These are phyloP conservation scores for Drosophila ironensis DNA, from an alignment of 1,140 invertebrate genomes.

Conservation along the genomic window DNA sequence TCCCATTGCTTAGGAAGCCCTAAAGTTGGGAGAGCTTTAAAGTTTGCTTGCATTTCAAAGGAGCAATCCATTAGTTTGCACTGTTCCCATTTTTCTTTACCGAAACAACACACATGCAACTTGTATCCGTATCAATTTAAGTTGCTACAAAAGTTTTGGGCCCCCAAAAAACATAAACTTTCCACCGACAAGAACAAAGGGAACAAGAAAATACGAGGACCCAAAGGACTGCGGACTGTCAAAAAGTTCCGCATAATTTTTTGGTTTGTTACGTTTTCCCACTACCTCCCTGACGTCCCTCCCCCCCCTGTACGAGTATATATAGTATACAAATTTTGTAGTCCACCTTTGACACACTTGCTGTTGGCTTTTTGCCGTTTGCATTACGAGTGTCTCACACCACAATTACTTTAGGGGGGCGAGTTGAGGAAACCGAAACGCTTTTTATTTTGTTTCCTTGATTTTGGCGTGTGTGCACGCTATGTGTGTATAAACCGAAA, in stretches of 20 bases:
- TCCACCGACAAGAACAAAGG: slow-evolving; percentile 32
- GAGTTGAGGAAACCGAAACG: slow-evolving; percentile 28
- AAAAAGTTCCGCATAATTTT: slow-evolving; percentile 62
- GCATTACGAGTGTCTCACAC: slow-evolving; percentile 12
- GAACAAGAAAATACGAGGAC: slow-evolving; percentile 2
- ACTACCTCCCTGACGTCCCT: no score
- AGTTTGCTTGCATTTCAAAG: no score
- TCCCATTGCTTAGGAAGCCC: no score
- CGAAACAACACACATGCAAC: slow-evolving; percentile 13
- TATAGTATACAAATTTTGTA: no score
- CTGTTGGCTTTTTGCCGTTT: slow-evolving; percentile 34
- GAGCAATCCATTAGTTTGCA: no score
- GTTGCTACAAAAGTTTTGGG: slow-evolving; percentile 25
- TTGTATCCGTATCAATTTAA: slow-evolving; percentile 14
- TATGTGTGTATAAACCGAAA: slow-evolving; percentile 22
- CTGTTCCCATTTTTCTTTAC: no score
- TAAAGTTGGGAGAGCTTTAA: no score
- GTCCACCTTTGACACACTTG: slow-evolving; percentile 59
- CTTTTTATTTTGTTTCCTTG: slow-evolving; percentile 70
- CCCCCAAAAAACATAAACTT: slow-evolving; percentile 7
- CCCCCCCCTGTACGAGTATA: no score
- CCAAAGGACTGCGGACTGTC: slow-evolving; percentile 29
- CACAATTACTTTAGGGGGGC: no score
- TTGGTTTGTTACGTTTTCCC: slow-evolving; percentile 30
- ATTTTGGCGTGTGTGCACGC: slow-evolving; percentile 65